Base-by-base conservation (phyloP, 1,140 invertebrate species). In the Oppia nitens region DNA sequence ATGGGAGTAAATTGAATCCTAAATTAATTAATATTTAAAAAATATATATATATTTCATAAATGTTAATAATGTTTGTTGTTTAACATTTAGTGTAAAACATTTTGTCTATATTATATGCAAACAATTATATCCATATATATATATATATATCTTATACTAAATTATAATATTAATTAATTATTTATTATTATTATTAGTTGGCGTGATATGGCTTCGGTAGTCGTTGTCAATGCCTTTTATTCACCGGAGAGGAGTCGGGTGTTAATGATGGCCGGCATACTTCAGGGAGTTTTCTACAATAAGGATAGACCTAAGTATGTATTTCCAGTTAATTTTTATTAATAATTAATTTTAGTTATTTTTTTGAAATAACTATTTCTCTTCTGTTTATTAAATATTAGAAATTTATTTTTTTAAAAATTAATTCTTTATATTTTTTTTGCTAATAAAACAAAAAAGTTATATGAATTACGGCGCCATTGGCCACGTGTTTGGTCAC, bases 211-310 rank as follows among this genome's bases (percentile, higher is more conserved):
- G 17, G 17, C 6, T 40, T 40, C 32, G 6, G 32, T 40, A 9
- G 32, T 17, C 6, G 32, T 40, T 40, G 32, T 40, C 6, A 40
- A 40, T 17, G 32, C 32, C 32, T 40, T 9, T 40, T 40, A 40
- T 17, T 17, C 6, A 9, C 32, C 32, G 32, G 17, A 6, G 6
- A 40, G 17, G 32, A 40, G 17, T 40, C 32, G 6, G 6, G 32
- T 40, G 6, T 6, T 40, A 40, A 40, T 59, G 40, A 49, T 51
- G 2, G 87, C 88, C 61, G 88, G 87, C 57, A 88, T 92, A 63
- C 75, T 93, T 2, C 86, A 90, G 76, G 86, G 85, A 20, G 77
- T 66, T 58, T 59, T 59, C 17, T 59, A 26, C 27, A 50, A 53
- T 27, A 59, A 27, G 32, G 45, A 47, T 32, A 23, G 51, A 21